Evolutionary conservation across 23 tunicate species (phyloP).

Genomic region (Trididemnum miniatum): DNA sequence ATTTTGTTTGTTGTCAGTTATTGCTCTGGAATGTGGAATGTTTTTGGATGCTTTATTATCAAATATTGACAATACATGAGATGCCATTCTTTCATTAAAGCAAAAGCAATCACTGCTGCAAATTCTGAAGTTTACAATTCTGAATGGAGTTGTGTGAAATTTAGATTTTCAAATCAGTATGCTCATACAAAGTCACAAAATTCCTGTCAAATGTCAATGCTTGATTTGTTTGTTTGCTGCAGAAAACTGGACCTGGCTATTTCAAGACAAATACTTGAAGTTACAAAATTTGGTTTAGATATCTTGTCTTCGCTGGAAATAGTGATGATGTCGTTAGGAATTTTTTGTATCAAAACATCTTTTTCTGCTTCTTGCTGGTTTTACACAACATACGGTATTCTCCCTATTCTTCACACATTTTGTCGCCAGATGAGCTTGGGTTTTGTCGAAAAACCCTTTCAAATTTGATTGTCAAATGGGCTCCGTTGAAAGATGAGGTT

Average conservation of each 20-base stretch:
- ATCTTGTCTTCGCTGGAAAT: no score
- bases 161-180: neutral
- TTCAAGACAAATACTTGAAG: no score
- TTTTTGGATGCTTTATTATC: neutral
- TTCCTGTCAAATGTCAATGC: neutral
- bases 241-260: no score
- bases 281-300: no score
- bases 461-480: slow-evolving; percentile 23
- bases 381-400: slow-evolving; percentile 23
- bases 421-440: neutral
- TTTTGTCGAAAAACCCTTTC: neutral
- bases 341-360: slow-evolving; percentile 14
- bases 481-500: slow-evolving; percentile 8
- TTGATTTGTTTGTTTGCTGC: neutral
- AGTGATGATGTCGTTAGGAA: neutral
- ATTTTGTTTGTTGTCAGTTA: neutral
- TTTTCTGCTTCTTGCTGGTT: neutral
- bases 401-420: neutral
- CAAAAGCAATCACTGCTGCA: neutral
- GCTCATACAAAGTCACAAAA: neutral
- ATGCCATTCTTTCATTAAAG: neutral
- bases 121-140: neutral
- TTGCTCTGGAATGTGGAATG: neutral
- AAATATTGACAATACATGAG: neutral
- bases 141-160: neutral